Evolutionary conservation across 2,888 invertebrate species (phyloP).

Genomic region (Pseudococcus jackbeardsleyi): DNA sequence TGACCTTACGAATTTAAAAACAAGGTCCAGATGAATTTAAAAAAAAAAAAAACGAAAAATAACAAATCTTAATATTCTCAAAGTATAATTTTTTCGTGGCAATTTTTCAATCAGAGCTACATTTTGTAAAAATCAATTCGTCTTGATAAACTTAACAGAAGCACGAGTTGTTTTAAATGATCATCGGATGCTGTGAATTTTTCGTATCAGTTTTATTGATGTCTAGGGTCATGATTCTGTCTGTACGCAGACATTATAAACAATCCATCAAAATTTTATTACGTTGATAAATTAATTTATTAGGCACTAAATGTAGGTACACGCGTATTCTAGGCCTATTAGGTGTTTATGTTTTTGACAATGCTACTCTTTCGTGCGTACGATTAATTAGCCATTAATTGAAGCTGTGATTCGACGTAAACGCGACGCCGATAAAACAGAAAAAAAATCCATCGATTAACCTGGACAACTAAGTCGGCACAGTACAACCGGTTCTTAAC

Average conservation of each 20-base stretch:
- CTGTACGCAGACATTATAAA: neutral
- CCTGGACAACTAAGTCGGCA: neutral
- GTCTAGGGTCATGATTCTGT: neutral
- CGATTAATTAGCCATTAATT: constrained; percentile 40
- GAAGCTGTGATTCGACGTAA: neutral
- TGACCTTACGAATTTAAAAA: neutral
- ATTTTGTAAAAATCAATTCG: neutral
- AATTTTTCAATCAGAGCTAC: neutral
- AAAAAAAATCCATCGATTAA: constrained; percentile 39
- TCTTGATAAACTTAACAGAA: neutral
- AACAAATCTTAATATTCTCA: neutral
- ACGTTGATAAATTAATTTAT: constrained; percentile 45
- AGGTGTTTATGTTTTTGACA: constrained; percentile 49
- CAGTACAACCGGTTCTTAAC: constrained; percentile 13
- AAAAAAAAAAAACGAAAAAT: neutral
- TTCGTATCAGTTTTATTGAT: constrained; percentile 32
- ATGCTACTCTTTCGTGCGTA: constrained; percentile 7
- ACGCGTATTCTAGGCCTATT: constrained; percentile 5
- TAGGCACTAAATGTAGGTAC: neutral
- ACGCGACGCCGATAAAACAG: neutral
- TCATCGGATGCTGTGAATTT: neutral
- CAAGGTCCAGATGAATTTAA: neutral
- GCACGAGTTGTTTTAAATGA: neutral
- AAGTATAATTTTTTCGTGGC: neutral
- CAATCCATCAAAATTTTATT: constrained; percentile 52